Conservation (phyloP, 1,140 invertebrate species). For the Drosophila truncata region DNA sequence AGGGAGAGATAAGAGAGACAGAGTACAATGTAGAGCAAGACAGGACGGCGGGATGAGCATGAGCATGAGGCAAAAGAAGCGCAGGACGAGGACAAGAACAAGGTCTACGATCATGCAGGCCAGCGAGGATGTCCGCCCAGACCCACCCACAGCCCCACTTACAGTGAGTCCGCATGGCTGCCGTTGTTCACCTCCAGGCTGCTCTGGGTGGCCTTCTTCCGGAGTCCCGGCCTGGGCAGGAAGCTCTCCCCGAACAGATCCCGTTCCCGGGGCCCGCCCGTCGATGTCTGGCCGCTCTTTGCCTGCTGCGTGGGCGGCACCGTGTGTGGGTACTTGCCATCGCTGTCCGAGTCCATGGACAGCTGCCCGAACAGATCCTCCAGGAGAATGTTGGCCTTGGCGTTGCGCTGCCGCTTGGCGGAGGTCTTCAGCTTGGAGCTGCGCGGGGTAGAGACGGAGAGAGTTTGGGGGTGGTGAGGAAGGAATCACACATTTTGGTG, state of each 20-base stretch:
- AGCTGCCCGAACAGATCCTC: conserved; percentile 84
- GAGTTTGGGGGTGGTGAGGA: conserved; percentile 18
- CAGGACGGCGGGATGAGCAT: conserved; percentile 55
- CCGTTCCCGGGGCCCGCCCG: conserved; percentile 49
- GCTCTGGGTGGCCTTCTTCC: conserved; percentile 56
- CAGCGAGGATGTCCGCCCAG: conserved; percentile 17
- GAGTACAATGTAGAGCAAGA: conserved; percentile 44
- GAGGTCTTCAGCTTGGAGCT: conserved; percentile 84
- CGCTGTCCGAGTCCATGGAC: conserved; percentile 80
- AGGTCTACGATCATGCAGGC: conserved; percentile 49
- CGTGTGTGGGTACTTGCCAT: conserved; percentile 82
- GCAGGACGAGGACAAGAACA: conserved; percentile 24
- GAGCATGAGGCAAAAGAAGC: conserved; percentile 43
- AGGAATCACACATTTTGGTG: conserved; percentile 15
- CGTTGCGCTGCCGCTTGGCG: conserved; percentile 73
- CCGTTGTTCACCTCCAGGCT: conserved; percentile 79
- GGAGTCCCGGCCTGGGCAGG: conserved; percentile 34
- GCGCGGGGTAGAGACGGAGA: conserved; percentile 20
- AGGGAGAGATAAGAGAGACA: conserved; percentile 42
- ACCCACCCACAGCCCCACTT: conserved; percentile 54
- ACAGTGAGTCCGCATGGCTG: conserved; percentile 79
- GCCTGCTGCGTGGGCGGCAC: conserved; percentile 76
- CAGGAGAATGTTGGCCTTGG: conserved; percentile 76
- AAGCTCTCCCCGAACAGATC: conserved; percentile 70
- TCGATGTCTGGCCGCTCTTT: conserved; percentile 56